Evolutionary conservation across 2,888 invertebrate species (phyloP), one percentile per base, ranked within the genome.

Genomic region (Mesodorylaimus sp.): DNA sequence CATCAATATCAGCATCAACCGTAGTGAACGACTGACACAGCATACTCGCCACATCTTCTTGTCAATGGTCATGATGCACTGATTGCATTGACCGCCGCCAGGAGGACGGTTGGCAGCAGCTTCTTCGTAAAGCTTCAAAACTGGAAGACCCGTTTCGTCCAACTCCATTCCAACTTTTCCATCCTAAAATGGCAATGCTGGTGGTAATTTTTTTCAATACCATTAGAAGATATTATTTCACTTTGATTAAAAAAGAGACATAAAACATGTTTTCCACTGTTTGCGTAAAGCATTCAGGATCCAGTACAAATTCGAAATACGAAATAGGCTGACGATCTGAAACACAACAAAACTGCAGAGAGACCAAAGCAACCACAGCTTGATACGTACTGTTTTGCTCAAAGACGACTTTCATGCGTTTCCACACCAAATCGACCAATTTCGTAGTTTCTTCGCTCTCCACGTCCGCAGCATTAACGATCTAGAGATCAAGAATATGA

Each of bases 261-360:
- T 51, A 51, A 47, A 48, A 51, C 47, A 51, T 51, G 44, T 51
- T 51, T 47, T 51, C 51, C 7, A 51, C 32, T 1, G 51, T 41
- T 19, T 37, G 23, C 7, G 47, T 27, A 37, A 51, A 51, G 37
- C 42, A 38, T 21, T 10, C 23, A 16, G 51, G 51, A 23, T 51
- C 44, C 26, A 51, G 21, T 13, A 51, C 51, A 38, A 51, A 51
- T 37, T 48, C 42, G 42, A 25, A 10, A 32, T 32, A 32, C 16
- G 10, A 7, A 16, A 32, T 32, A 16, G 32, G 32, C 16, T 7
- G 10, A 32, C 32, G 10, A 10, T 7, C 10, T 10, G 16, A 32
- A 32, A 32, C 7, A 10, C 32, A 7, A 16, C 7, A 7, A 32
- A 32, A 32, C 7, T 10, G 16, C 16, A 16, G 10, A 32, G 10